A percentile compares a stretch with the other conserved stretches of the same genome.
Evolutionary conservation across 2,113 vertebrate species (phyloP).

Genomic region (Hystrix brachyura): DNA sequence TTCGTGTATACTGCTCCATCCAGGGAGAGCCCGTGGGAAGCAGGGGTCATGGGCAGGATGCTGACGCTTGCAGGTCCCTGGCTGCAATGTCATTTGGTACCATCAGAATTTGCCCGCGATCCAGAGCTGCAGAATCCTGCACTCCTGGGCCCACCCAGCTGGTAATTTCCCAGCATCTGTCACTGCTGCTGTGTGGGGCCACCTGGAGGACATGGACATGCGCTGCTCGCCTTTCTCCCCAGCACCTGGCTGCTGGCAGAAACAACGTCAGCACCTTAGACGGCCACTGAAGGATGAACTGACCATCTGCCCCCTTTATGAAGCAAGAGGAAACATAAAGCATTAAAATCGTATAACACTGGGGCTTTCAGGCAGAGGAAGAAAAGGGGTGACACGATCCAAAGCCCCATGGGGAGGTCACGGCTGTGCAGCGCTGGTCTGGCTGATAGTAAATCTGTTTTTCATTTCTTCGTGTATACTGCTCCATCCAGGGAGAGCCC

Average conservation of each 20-base stretch:
- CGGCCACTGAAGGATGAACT: too few relatives aligned
- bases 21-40: neutral
- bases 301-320: too few relatives aligned
- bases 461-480: fast-evolving
- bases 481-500: neutral
- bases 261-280: too few relatives aligned
- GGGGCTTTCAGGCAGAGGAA: too few relatives aligned
- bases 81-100: too few relatives aligned
- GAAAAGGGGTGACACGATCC: too few relatives aligned
- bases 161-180: neutral
- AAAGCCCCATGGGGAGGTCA: neutral
- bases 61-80: neutral
- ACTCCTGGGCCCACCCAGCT: neutral
- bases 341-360: too few relatives aligned
- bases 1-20: fast-evolving
- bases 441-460: neutral
- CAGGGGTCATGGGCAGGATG: neutral
- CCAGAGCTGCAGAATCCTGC: neutral
- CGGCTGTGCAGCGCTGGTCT: neutral
- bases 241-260: too few relatives aligned
- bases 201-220: fast-evolving
- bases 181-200: neutral
- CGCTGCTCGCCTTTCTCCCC: neutral
- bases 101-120: neutral
- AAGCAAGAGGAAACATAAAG: too few relatives aligned